phyloP scores from a whole-genome alignment of 2,888 invertebrate species.

The Hydropsyche betteni region DNA sequence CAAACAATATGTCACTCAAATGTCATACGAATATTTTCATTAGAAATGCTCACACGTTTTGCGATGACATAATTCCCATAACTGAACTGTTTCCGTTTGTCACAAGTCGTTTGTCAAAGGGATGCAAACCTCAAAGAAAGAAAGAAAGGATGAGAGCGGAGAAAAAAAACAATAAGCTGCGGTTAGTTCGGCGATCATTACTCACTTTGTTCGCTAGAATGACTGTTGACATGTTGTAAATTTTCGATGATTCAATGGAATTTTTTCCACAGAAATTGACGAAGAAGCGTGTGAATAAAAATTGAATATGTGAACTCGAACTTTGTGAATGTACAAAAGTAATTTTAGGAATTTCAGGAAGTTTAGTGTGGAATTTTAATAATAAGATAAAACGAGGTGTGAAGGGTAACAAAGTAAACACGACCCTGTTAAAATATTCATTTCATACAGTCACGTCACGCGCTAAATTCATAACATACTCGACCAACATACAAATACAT shows the following conservation, averaged over 20 bases:
- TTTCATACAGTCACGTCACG: constrained; percentile 19
- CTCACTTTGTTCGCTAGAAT: constrained; percentile 45
- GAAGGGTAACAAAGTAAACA: constrained; percentile 31
- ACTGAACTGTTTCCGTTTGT: constrained; percentile 39
- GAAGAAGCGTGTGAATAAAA: constrained; percentile 44
- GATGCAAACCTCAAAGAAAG: constrained; percentile 30
- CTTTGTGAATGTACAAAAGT: background rate
- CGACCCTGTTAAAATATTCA: constrained; percentile 27
- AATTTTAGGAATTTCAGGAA: constrained; percentile 2
- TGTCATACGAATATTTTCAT: constrained; percentile 16
- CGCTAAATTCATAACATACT: constrained; percentile 34
- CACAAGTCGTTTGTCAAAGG: constrained; percentile 17
- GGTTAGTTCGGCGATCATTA: constrained; percentile 44
- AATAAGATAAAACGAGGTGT: constrained; percentile 17
- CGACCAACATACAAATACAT: background rate
- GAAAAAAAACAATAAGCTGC: constrained; percentile 40
- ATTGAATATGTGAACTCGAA: constrained; percentile 9
- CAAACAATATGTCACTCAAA: background rate
- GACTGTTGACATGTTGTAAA: constrained; percentile 36
- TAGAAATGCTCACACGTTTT: constrained; percentile 1
- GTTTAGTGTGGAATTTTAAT: constrained; percentile 17
- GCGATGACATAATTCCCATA: constrained; percentile 46
- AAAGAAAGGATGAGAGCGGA: constrained; percentile 7
- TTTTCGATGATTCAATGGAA: constrained; percentile 13
- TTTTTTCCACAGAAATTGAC: constrained; percentile 36